Percentiles rank a stretch among this genome's conserved stretches.
These are phyloP conservation scores for Caenorhabditis sp. DNA, from an alignment of 2,888 invertebrate species.

Conservation along the genomic window DNA sequence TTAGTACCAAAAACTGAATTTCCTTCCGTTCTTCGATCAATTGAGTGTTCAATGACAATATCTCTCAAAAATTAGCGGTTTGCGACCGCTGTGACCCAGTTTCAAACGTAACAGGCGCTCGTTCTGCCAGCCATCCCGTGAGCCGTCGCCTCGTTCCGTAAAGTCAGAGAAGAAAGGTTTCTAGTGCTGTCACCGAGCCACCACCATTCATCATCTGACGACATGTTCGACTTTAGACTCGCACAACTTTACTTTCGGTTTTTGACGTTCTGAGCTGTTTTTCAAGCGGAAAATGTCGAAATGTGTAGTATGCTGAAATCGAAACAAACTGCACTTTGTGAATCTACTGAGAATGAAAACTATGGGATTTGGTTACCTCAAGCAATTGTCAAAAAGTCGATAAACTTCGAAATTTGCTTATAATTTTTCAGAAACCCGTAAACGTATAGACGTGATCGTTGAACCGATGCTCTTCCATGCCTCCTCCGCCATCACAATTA, in stretches of 20 bases:
- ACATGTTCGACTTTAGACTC: conserved; percentile 23
- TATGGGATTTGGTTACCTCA: too few species aligned
- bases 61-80: conserved; percentile 8
- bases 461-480: conserved; percentile 41
- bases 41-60: background rate
- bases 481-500: conserved; percentile 40
- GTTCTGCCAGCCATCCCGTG: conserved; percentile 3
- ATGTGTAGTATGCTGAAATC: background rate
- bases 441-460: conserved; percentile 42
- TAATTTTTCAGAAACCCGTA: too few species aligned
- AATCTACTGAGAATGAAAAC: background rate
- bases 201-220: conserved; percentile 49
- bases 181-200: conserved; percentile 37
- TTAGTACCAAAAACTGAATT: background rate
- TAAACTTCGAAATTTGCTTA: background rate
- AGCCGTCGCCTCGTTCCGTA: conserved; percentile 24
- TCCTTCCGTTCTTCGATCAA: background rate
- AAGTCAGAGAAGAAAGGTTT: conserved; percentile 13
- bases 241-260: conserved; percentile 6
- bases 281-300: background rate
- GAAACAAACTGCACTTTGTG: too few species aligned
- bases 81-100: conserved; percentile 26
- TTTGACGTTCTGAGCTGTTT: conserved; percentile 8
- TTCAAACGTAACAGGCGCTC: conserved; percentile 45
- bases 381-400: background rate